phyloP scores from a whole-genome alignment of 2,888 invertebrate species.

The Meliscaeva auricollis region DNA sequence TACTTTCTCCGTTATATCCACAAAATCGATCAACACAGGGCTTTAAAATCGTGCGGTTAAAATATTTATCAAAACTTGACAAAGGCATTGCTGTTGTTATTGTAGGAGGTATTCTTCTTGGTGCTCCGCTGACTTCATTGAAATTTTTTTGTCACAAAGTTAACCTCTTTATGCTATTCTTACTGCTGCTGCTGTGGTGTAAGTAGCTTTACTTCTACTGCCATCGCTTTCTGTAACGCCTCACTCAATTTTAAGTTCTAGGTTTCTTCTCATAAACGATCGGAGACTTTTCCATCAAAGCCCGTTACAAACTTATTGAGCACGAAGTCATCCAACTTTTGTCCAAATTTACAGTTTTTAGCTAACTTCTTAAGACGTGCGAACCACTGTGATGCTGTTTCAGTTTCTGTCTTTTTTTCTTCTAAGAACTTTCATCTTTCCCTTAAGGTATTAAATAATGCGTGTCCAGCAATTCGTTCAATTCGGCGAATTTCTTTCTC shows the following conservation, averaged over 20 bases:
- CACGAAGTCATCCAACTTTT: constrained; percentile 9
- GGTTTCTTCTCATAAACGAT: constrained; percentile 7
- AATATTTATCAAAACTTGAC: constrained; percentile 23
- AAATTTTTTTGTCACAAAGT: constrained; percentile 18
- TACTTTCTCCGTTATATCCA: constrained; percentile 24
- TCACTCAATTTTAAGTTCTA: constrained; percentile 16
- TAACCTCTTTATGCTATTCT: constrained; percentile 26
- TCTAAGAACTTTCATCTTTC: constrained; percentile 35
- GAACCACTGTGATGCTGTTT: constrained; percentile 9
- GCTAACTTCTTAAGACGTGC: constrained; percentile 20
- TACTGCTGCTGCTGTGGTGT: not conserved
- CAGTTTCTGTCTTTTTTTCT: not conserved
- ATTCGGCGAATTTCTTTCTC: too few species aligned
- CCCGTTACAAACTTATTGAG: not conserved
- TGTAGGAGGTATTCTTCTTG: not conserved
- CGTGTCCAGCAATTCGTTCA: constrained; percentile 6
- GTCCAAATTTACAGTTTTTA: constrained; percentile 8
- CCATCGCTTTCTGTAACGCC: constrained; percentile 10
- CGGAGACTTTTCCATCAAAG: constrained; percentile 6
- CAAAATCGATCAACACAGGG: constrained; percentile 19
- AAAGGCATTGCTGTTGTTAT: not conserved
- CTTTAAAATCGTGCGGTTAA: not conserved
- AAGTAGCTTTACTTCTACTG: constrained; percentile 20
- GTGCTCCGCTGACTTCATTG: constrained; percentile 8
- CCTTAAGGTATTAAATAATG: constrained; percentile 9